phyloP scores from a whole-genome alignment of 1,140 invertebrate genomes.

The Mamestra configurata region DNA sequence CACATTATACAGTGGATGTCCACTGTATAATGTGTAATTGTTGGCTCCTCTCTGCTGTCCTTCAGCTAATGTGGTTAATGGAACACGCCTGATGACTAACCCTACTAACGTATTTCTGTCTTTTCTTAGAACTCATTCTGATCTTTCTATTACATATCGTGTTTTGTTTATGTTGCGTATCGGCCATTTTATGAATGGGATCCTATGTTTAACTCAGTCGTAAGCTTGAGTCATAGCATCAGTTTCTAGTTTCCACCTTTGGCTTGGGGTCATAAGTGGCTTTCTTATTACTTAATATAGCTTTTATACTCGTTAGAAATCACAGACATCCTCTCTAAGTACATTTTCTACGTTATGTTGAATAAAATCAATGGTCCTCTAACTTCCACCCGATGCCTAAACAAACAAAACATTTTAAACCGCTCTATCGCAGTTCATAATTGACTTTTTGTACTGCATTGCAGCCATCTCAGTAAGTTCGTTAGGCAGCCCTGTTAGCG shows the following conservation, averaged over 20 bases:
- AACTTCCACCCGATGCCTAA: neutral
- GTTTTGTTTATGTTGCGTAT: neutral
- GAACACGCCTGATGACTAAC: constrained; percentile 30
- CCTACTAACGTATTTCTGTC: constrained; percentile 29
- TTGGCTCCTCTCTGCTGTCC: constrained; percentile 41
- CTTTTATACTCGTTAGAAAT: constrained; percentile 17
- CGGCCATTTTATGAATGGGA: neutral
- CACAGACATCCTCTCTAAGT: neutral
- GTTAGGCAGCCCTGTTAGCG: constrained; percentile 74
- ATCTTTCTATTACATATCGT: neutral
- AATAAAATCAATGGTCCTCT: neutral
- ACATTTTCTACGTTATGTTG: neutral
- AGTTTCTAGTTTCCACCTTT: constrained; percentile 14
- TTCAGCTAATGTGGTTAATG: constrained; percentile 42
- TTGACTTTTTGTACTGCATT: constrained; percentile 24
- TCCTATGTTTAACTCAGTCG: constrained; percentile 6
- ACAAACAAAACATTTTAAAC: constrained; percentile 5
- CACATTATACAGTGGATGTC: too few relatives aligned
- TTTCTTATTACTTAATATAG: constrained; percentile 25
- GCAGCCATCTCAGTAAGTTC: constrained; percentile 71
- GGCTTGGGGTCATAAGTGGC: neutral
- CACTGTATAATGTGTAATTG: constrained; percentile 51
- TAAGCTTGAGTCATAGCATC: constrained; percentile 8
- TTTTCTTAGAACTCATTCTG: constrained; percentile 18
- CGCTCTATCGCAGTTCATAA: constrained; percentile 21